A percentile compares a stretch with the other conserved stretches of the same genome.
phyloP scores from a whole-genome alignment of 2,797 vertebrate species.

The Alcedo quadribrachys region DNA sequence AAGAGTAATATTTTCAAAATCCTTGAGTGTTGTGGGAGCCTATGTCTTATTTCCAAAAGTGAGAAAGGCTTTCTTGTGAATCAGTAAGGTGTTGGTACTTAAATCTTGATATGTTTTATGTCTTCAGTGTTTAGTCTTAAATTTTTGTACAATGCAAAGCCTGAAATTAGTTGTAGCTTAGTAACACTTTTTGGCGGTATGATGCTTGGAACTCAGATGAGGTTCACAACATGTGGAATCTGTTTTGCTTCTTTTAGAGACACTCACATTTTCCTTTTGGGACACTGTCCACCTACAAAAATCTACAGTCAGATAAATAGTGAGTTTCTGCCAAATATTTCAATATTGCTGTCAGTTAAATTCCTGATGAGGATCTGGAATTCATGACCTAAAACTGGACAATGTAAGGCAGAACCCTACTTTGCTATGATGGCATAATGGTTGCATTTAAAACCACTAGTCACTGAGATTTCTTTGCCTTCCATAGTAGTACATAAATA shows the following conservation, averaged over 20 bases:
- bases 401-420: neutral
- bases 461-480: neutral
- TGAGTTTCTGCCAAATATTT: neutral
- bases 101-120: neutral
- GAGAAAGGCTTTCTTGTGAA: neutral
- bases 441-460: neutral
- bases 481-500: neutral
- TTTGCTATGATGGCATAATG: neutral
- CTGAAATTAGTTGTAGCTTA: neutral
- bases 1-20: neutral
- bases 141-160: neutral
- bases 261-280: neutral
- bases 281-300: neutral
- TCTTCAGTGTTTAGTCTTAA: neutral
- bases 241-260: neutral
- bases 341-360: neutral
- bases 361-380: neutral
- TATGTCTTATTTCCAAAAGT: neutral
- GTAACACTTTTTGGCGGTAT: neutral
- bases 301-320: neutral
- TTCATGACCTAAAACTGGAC: neutral
- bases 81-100: neutral
- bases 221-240: accelerated
- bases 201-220: neutral
- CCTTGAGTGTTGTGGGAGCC: neutral